Evolutionary conservation across 2,888 invertebrate species (phyloP).

Genomic region (Pseudococcus viburni): DNA sequence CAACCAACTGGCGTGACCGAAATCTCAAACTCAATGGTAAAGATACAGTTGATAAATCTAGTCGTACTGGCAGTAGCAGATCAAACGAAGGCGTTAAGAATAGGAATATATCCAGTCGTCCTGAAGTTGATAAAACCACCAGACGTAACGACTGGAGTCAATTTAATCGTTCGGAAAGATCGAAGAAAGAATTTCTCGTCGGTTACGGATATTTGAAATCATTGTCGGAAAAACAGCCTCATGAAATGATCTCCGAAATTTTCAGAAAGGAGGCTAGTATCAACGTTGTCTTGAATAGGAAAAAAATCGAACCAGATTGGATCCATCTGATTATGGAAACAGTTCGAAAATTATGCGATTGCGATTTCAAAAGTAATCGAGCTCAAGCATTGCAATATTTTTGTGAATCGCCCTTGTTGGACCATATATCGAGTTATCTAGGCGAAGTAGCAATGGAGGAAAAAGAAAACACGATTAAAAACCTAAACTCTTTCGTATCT

Average conservation of each 20-base stretch:
- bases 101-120: neutral
- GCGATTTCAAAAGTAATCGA: conserved; percentile 61
- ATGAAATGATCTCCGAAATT: conserved; percentile 65
- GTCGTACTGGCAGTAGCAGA: neutral
- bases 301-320: conserved; percentile 61
- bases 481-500: conserved; percentile 69
- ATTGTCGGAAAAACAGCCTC: conserved; percentile 53
- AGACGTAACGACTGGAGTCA: neutral
- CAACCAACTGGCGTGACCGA: neutral
- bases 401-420: conserved; percentile 51
- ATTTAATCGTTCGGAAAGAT: neutral
- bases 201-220: conserved; percentile 57
- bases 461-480: conserved; percentile 68
- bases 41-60: neutral
- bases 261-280: conserved; percentile 47
- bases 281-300: conserved; percentile 55
- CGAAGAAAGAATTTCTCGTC: neutral
- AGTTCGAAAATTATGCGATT: conserved; percentile 62
- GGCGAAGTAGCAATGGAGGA: conserved; percentile 68
- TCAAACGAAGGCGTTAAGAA: neutral
- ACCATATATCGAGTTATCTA: conserved; percentile 63
- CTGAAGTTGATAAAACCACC: neutral
- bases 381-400: conserved; percentile 40
- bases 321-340: conserved; percentile 64
- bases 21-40: neutral